Evolutionary conservation across 2,888 invertebrate genomes (phyloP).

Genomic region (Stenotaenia linearis): DNA sequence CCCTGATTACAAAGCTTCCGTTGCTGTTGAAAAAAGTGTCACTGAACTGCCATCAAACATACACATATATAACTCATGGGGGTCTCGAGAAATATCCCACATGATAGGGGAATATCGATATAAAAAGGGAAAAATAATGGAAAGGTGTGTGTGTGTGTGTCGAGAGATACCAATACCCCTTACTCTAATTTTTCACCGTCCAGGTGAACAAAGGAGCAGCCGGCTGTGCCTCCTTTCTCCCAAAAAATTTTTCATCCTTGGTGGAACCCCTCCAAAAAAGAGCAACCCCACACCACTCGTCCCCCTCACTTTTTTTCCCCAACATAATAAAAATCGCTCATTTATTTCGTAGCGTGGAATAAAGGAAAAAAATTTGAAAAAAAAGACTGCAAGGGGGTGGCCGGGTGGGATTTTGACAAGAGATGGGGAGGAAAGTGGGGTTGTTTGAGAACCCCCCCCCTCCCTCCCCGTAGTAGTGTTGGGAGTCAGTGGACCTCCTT

Average conservation of each 20-base stretch:
- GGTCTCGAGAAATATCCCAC: neutral
- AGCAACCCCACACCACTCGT: conserved; percentile 6
- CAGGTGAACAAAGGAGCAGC: conserved; percentile 26
- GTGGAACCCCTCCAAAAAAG: conserved; percentile 17
- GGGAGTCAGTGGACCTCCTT: conserved; percentile 23
- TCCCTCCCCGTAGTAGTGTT: neutral
- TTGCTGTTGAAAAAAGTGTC: conserved; percentile 4
- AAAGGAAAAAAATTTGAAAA: neutral
- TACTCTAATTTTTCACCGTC: conserved; percentile 26
- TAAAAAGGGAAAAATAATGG: neutral
- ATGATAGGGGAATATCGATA: conserved; percentile 16
- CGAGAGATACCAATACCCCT: conserved; percentile 20
- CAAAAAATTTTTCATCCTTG: conserved; percentile 24
- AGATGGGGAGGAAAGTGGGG: conserved; percentile 24
- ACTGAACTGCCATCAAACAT: conserved; percentile 24
- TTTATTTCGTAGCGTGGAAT: conserved; percentile 21
- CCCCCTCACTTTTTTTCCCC: neutral
- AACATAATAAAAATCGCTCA: conserved; percentile 26
- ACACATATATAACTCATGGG: conserved; percentile 19
- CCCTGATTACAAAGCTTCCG: conserved; percentile 26
- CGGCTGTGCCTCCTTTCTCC: conserved; percentile 9
- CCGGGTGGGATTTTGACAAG: conserved; percentile 19
- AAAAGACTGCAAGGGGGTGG: conserved; percentile 13
- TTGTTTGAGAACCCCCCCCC: neutral
- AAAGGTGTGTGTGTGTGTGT: conserved; percentile 3